Conservation (phyloP, 2,888 invertebrate species). For the Acleris literana region DNA sequence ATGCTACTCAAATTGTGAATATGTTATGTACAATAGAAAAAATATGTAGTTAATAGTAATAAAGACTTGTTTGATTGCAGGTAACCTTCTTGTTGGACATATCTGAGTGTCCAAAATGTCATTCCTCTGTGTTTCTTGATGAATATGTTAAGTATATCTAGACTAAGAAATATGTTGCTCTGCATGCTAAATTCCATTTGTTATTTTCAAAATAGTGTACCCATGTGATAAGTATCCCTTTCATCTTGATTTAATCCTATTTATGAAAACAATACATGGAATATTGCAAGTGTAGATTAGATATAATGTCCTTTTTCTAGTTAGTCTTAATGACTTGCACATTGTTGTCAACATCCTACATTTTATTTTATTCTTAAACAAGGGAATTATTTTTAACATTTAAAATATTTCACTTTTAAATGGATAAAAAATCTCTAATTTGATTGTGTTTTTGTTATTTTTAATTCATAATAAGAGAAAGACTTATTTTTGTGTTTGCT, state of each 20-base stretch:
- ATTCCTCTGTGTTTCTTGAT: conserved; percentile 67
- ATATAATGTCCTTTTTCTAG: too few relatives aligned
- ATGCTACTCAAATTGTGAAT: too few relatives aligned
- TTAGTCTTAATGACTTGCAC: conserved; percentile 5
- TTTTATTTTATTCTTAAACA: conserved; percentile 12
- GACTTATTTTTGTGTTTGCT: conserved; percentile 14
- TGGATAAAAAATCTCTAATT: conserved; percentile 13
- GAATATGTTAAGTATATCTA: conserved; percentile 53
- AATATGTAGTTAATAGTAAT: neutral
- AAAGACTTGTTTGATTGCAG: conserved; percentile 55
- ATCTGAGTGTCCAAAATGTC: conserved; percentile 77
- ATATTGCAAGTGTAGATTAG: too few relatives aligned
- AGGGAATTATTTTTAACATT: conserved; percentile 14
- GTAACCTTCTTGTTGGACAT: conserved; percentile 78
- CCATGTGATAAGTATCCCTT: too few relatives aligned
- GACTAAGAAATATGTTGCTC: neutral
- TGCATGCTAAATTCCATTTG: too few relatives aligned
- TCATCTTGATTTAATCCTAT: too few relatives aligned
- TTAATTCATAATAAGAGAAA: conserved; percentile 12
- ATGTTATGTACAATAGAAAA: too few relatives aligned
- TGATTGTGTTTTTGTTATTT: conserved; percentile 13
- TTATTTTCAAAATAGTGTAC: too few relatives aligned
- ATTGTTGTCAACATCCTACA: conserved; percentile 17
- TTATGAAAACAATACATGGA: too few relatives aligned
- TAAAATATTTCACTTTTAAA: conserved; percentile 21